These are phyloP conservation scores for Sorex araneus DNA, from an alignment of 2,113 vertebrate species.

Conservation along the genomic window DNA sequence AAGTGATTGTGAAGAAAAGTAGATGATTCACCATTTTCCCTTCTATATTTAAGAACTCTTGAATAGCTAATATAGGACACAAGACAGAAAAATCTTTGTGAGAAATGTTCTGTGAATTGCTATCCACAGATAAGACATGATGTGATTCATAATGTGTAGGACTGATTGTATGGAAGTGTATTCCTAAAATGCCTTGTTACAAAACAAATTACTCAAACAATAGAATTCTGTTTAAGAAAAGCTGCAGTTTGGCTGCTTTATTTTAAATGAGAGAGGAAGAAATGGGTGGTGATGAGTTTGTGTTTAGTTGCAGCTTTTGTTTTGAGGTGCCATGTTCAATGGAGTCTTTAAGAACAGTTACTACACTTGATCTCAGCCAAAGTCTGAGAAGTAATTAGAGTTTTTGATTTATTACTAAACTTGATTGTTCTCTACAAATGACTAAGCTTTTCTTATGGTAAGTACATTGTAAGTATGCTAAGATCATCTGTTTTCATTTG, in stretches of 20 bases:
- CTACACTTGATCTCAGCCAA: not conserved
- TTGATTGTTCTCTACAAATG: constrained; percentile 64
- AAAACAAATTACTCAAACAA: constrained; percentile 19
- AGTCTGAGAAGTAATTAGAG: not conserved
- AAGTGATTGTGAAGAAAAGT: not conserved
- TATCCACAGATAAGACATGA: not conserved
- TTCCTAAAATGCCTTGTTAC: not conserved
- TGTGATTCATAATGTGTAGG: not conserved
- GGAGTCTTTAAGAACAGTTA: constrained; percentile 21
- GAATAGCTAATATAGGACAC: not conserved
- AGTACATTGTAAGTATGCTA: constrained; percentile 5
- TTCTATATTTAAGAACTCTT: not conserved
- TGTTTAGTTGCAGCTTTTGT: constrained; percentile 1
- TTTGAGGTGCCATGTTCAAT: constrained; percentile 29
- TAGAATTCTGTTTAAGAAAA: constrained; percentile 5
- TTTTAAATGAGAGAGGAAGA: not conserved
- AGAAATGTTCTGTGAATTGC: not conserved
- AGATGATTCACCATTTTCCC: not conserved
- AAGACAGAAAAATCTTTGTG: not conserved
- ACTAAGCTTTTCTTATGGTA: constrained; percentile 56
- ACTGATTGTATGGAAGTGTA: not conserved
- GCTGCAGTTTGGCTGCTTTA: not conserved
- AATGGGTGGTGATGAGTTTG: not conserved
- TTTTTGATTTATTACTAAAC: constrained; percentile 61
- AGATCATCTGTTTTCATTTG: constrained; percentile 71